A percentile compares a stretch with the other conserved stretches of the same genome.
These are phyloP conservation scores for Netelia fuscicornis DNA, from an alignment of 2,888 invertebrate species.

Conservation along the genomic window DNA sequence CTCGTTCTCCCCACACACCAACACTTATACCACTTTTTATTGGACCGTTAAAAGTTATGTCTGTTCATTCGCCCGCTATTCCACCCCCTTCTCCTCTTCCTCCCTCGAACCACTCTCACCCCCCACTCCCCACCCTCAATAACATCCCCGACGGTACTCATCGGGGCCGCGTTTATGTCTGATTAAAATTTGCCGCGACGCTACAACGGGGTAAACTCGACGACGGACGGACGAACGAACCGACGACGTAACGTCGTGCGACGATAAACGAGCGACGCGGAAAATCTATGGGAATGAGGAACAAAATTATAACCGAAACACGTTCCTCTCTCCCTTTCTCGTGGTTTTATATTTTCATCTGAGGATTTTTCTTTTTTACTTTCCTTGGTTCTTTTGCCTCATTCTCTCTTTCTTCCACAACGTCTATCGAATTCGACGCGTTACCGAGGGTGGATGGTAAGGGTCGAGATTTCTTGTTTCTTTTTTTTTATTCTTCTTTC, in stretches of 20 bases:
- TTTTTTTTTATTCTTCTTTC: constrained; percentile 18
- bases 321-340: constrained; percentile 38
- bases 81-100: constrained; percentile 28
- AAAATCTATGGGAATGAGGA: constrained; percentile 28
- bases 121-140: too few species aligned
- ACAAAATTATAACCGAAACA: constrained; percentile 49
- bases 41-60: constrained; percentile 81
- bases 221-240: constrained; percentile 24
- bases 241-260: background rate
- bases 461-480: constrained; percentile 44
- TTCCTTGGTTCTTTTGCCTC: constrained; percentile 7
- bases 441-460: constrained; percentile 39
- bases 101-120: background rate
- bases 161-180: constrained; percentile 77
- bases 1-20: constrained; percentile 37
- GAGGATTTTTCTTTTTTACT: constrained; percentile 49
- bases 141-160: constrained; percentile 38
- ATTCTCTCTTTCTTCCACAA: constrained; percentile 29
- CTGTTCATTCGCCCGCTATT: constrained; percentile 63
- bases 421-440: constrained; percentile 53
- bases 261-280: constrained; percentile 27
- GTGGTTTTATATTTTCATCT: constrained; percentile 44
- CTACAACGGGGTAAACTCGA: constrained; percentile 36
- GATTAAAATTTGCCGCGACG: constrained; percentile 79
- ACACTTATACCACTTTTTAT: constrained; percentile 76